Base-by-base conservation (phyloP, 2,797 vertebrate species). In the Rachycentron canadum region DNA sequence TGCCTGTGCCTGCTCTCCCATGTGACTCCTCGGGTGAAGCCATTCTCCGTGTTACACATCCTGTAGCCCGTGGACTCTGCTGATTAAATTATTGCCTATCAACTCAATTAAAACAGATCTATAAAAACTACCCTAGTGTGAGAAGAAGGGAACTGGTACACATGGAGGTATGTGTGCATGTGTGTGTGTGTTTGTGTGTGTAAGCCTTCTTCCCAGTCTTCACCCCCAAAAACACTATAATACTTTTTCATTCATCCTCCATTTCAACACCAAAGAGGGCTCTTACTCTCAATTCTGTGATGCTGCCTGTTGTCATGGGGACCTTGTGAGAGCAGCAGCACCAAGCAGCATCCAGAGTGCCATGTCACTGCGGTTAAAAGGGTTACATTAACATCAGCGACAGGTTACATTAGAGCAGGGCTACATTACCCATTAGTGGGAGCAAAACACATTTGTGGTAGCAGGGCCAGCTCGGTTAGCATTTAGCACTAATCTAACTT, bases 221-320 rank as follows among this genome's bases (percentile, higher is more conserved):
- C 36, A 38, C 3, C 9, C 17, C 34, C 17, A 32, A 21, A 21
- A 11, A 21, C 5, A 23, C 38, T 23, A 63, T 81, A 50, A 34
- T 26, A 36, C n/a, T 21, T 40, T 73, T 50, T 85, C 53, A 73
- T 58, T 56, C 4, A 1, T 45, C 59, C 66, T 84, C 62, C 10
- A 68, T 57, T 73, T 76, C 60, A 81, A 40, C 70, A 53, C 61
- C 58, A 76, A 75, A 77, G 38, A 69, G 7, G 28, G 36, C 53
- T 62, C 79, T 63, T 73, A 57, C 40, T 73, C 58, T 74, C 78
- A 6, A 41, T 73, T 81, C 81, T 90, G 84, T 86, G 81, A 90
- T 88, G 86, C 72, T 83, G 61, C 79, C 84, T 82, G 87, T 91
- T 92, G 89, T 91, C 88, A 89, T 87, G 79, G 86, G 70, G 59